Base-by-base conservation (phyloP, 2,888 invertebrate genomes). In the Eubasilissa splendida region DNA sequence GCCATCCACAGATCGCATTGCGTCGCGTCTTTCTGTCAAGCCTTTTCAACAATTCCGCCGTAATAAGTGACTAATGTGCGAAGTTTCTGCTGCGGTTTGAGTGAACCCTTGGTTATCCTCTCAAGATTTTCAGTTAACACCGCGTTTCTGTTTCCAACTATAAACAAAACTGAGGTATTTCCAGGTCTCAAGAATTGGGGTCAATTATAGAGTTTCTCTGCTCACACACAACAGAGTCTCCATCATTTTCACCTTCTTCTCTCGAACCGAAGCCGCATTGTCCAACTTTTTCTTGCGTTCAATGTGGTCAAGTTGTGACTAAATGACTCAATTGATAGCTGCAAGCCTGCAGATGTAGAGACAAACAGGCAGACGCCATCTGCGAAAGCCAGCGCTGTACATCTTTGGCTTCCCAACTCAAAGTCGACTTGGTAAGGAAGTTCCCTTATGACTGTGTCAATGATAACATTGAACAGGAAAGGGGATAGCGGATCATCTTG, bases 401-500 rank as follows among this genome's bases (percentile, higher is more conserved):
- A 7, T 3, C n/a, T 1, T 10, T n/a, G 9, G 14, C 76, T 33
- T 12, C 12, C 66, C 12, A 76, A 5, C 4, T 22, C 31, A 14
- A 66, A 76, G 4, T 56, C 76, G 9, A 66, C 76, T 12, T 56
- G 7, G 2, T 3, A 2, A 10, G 76, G 54, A 12, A 76, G 2
- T 0, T 8, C 14, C 22, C 54, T 5, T 4, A 75, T 5, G 1
- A 33, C 56, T 4, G n/a, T 10, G 12, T 79, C 66, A 3, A 79
- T 42, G 2, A 65, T 22, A 3, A 79, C 58, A 83, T 88, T 88
- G 76, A 89, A 89, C 3, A 88, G 58, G 2, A 87, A 59, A 1
- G 87, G 86, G 12, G 86, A 86, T 22, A 88, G 84, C 54, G 88
- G 87, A 83, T 88, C 87, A 0, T 88, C 88, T 84, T 89, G 88